Evolutionary conservation across 2,113 vertebrate species (phyloP), one percentile per base, ranked within the genome.

Genomic region (Myocastor coypus): DNA sequence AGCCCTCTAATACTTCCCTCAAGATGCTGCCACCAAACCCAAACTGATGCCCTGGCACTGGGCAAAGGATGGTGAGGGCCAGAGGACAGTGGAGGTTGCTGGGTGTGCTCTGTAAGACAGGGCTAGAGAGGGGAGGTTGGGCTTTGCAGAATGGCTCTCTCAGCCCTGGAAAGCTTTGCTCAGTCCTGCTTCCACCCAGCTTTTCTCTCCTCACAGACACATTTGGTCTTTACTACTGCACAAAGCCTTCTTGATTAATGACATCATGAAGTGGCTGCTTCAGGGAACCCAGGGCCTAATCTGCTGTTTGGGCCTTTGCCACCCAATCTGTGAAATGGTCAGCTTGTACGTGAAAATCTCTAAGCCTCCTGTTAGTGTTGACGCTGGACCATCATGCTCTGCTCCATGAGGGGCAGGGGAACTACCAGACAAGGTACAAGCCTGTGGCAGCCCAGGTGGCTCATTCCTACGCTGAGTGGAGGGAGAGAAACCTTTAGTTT

Each of bases 11-110:
- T 64, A 92, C 82, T 94, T 96, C 83, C 69, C 88, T 92, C 32
- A 32, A 42, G 89, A 91, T 95, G 87, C 94, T 95, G 93, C 96
- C 94, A 96, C 95, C 91, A 97, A 83, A 93, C 40, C 84, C 57
- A 95, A 81, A 55, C 73, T 81, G 87, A 96, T 93, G 86, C 86
- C 87, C 57, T 87, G 95, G 93, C 91, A 86, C 78, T 59, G 83
- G 83, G 55, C 89, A 91, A 88, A 92, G 46, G 40, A 69, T 1
- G 28, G 40, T 55, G 52, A 55, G 52, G 52, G 52, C 52, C 12
- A 55, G 22, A 69, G 55, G 16, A 80, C 30, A n/a, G 55, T 17
- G 4, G 37, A 50, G 46, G 46, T 8, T 17, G 32, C 63, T 69
- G 64, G 17, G 75, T 42, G 83, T 80, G 63, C 73, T 86, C 71